Evolutionary conservation across 2,113 vertebrate genomes (phyloP).

Genomic region (Conger conger): DNA sequence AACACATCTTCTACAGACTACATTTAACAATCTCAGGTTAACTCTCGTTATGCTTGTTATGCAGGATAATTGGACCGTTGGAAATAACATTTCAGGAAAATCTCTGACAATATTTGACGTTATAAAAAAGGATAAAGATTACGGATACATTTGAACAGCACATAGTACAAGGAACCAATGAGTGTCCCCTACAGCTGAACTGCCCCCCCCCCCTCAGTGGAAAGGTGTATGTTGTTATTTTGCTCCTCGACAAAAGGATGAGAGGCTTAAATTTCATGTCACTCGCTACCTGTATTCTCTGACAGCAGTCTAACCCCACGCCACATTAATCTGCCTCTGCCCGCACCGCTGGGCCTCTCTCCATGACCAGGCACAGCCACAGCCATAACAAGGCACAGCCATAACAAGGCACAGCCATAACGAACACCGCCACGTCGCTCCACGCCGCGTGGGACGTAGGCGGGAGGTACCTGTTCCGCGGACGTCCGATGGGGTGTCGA

Average conservation of each 20-base stretch:
- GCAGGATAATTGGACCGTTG: background rate
- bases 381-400: background rate
- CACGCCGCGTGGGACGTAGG: background rate
- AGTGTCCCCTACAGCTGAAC: background rate
- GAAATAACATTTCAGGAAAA: background rate
- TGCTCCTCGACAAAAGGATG: background rate
- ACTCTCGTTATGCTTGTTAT: background rate
- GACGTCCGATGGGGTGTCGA: conserved; percentile 14
- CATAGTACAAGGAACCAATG: background rate
- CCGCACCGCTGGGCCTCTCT: too few species aligned
- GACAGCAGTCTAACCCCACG: background rate
- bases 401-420: background rate
- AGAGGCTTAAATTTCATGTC: background rate
- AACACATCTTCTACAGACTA: background rate
- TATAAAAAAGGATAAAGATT: background rate
- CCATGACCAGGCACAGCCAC: background rate
- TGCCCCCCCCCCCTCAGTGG: background rate
- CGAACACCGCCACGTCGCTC: background rate
- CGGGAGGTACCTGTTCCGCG: background rate
- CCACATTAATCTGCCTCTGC: background rate
- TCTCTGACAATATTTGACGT: background rate
- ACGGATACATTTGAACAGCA: background rate
- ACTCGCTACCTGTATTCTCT: background rate
- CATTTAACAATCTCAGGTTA: background rate
- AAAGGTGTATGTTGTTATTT: background rate